phyloP scores from a whole-genome alignment of 1,140 invertebrate species.

The Drosophila murphyi region DNA sequence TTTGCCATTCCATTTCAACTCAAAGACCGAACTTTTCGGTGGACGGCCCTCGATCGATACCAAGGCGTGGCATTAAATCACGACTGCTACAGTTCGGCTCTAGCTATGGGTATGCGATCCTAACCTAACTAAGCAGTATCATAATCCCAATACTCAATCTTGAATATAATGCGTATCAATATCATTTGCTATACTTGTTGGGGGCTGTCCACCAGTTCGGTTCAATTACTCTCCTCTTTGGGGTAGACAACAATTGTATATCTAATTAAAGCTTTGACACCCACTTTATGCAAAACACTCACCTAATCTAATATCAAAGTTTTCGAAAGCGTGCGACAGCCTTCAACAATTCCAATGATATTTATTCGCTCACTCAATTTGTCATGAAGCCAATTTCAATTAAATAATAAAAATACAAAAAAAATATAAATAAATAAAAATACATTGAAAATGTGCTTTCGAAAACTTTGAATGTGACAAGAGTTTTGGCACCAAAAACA shows the following conservation, averaged over 20 bases:
- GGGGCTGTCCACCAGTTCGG: slow-evolving; percentile 87
- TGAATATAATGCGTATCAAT: slow-evolving; percentile 47
- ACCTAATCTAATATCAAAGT: slow-evolving; percentile 85
- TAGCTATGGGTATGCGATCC: slow-evolving; percentile 90
- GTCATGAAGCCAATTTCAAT: slow-evolving; percentile 15
- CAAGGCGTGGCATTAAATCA: slow-evolving; percentile 93
- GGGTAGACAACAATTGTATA: slow-evolving; percentile 43
- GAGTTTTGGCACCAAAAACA: neutral
- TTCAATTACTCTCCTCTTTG: slow-evolving; percentile 17
- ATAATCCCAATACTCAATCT: slow-evolving; percentile 29
- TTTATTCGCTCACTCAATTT: slow-evolving; percentile 40
- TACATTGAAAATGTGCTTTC: slow-evolving; percentile 80
- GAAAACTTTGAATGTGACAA: slow-evolving; percentile 86
- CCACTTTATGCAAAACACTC: neutral
- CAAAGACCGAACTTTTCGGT: slow-evolving; percentile 86
- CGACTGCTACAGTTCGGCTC: slow-evolving; percentile 94
- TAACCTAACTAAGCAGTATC: neutral
- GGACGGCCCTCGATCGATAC: slow-evolving; percentile 93
- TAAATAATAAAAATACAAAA: neutral
- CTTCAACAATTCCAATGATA: slow-evolving; percentile 80
- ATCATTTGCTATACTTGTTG: slow-evolving; percentile 84
- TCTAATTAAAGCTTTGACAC: slow-evolving; percentile 19
- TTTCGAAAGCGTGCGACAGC: slow-evolving; percentile 89
- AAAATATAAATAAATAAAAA: neutral
- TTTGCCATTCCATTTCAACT: slow-evolving; percentile 10